Base-by-base conservation (phyloP, 2,113 vertebrate genomes). In the Sebastes schlegelii region DNA sequence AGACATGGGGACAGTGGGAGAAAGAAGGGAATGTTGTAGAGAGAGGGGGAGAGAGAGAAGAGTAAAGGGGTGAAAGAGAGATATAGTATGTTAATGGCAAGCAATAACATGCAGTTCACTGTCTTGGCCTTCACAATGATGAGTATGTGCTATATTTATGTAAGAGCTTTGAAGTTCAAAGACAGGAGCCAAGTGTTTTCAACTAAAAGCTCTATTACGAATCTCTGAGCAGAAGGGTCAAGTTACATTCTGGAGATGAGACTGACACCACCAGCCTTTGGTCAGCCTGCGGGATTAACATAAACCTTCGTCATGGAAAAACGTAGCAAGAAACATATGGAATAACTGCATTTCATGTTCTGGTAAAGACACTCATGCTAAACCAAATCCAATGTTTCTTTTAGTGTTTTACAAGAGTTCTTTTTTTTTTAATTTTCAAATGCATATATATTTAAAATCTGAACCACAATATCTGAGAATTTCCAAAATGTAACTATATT, bases 41-140 rank as follows among this genome's bases (percentile, higher is more conserved):
- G 67, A 79, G 19, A 73, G 75, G 51, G 46, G 43, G 45, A 63
- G 62, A 74, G 51, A 76, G 64, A 73, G 48, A 55, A 26, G 14
- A 54, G 42, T 17, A 63, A 74, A 45, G 65, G 58, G 4, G 34
- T 64, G 69, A 71, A 69, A 52, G 6, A 65, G 60, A 76, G 57
- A 84, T 8, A 74, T 55, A 62, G 57, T 85, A 77, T 51, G 73
- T 92, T 86, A 93, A 90, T 92, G 57, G 65, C 74, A 93, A 88
- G 89, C 89, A 78, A 90, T 92, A 86, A 92, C 86, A 90, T 87
- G 88, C 65, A 90, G 74, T 85, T 84, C 55, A 86, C 84, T 82
- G 80, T 86, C 63, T 64, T 66, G 80, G 77, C 69, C 77, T 71
- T 72, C 46, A 57, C 71, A 66, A 62, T 81, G 85, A 91, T 84